A percentile compares a stretch with the other conserved stretches of the same genome.
Conservation (phyloP, 1,140 invertebrate species). For the Anastrepha ludens region DNA sequence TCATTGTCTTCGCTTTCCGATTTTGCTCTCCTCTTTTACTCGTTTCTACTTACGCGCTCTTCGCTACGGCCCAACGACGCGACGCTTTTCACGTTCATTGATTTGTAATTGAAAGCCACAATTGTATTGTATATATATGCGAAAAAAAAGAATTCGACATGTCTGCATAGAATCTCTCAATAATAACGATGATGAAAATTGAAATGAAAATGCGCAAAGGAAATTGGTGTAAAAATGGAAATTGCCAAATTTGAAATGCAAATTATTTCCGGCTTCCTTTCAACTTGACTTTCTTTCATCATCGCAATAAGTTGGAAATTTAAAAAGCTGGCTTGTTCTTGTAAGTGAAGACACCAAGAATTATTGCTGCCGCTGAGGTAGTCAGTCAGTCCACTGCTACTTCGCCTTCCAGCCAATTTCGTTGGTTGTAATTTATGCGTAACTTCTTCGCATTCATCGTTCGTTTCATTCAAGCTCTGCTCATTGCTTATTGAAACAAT, state of each 20-base stretch:
- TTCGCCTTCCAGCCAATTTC: slow-evolving; percentile 33
- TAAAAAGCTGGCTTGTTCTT: not conserved
- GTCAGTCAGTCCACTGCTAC: not conserved
- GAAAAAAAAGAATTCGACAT: not conserved
- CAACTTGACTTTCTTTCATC: slow-evolving; percentile 42
- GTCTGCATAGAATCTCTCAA: not conserved
- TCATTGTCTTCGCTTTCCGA: not conserved
- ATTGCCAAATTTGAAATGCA: slow-evolving; percentile 50
- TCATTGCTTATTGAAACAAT: slow-evolving; percentile 11
- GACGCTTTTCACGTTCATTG: slow-evolving; percentile 19
- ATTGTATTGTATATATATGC: not conserved
- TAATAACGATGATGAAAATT: slow-evolving; percentile 13
- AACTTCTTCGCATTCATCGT: slow-evolving; percentile 9
- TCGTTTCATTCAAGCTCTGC: not conserved
- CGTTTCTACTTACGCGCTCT: not conserved
- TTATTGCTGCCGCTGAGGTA: not conserved
- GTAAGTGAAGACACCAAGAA: not conserved
- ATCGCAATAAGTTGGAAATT: slow-evolving; percentile 24
- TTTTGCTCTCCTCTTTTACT: not conserved
- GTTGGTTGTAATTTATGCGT: slow-evolving; percentile 40
- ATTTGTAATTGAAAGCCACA: slow-evolving; percentile 44
- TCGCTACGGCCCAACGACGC: not conserved
- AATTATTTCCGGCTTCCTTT: slow-evolving; percentile 51
- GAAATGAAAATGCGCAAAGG: slow-evolving; percentile 11
- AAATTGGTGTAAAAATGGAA: slow-evolving; percentile 50